phyloP scores from a whole-genome alignment of 2,797 vertebrate species.

The Gorsachius magnificus region DNA sequence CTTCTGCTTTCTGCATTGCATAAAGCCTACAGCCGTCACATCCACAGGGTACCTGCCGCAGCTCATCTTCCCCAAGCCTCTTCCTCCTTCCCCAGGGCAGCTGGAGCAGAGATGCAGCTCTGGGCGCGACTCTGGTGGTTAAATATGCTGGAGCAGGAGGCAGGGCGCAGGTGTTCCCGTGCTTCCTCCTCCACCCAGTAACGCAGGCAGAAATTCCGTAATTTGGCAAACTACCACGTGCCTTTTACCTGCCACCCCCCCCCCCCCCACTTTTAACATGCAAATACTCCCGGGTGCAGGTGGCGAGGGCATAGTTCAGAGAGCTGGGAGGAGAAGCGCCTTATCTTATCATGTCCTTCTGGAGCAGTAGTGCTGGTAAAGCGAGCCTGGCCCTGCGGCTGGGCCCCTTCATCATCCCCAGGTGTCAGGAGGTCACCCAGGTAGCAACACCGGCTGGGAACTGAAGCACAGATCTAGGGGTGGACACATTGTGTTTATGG shows the following conservation, averaged over 20 bases:
- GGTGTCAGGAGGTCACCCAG: background rate
- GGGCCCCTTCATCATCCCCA: background rate
- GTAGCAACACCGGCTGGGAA: background rate
- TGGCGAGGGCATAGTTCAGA: background rate
- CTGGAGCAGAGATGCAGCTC: background rate
- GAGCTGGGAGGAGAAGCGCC: background rate
- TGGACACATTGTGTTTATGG: background rate
- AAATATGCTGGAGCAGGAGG: background rate
- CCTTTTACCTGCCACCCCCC: background rate
- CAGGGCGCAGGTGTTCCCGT: background rate
- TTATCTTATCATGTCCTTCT: background rate
- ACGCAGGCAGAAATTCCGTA: background rate
- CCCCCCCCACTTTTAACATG: background rate
- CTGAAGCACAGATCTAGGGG: background rate
- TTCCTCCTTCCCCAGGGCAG: background rate
- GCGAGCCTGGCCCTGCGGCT: rapidly evolving
- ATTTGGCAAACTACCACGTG: background rate
- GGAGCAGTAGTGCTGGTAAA: rapidly evolving
- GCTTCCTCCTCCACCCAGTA: conserved; percentile 47
- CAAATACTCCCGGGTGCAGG: background rate
- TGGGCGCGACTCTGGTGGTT: background rate
- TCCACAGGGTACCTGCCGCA: conserved; percentile 43
- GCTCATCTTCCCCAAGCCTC: background rate
- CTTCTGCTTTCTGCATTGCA: conserved; percentile 63
- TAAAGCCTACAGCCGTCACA: conserved; percentile 52